phyloP scores from a whole-genome alignment of 1,140 invertebrate genomes.

The Doryteuthis pealeii region DNA sequence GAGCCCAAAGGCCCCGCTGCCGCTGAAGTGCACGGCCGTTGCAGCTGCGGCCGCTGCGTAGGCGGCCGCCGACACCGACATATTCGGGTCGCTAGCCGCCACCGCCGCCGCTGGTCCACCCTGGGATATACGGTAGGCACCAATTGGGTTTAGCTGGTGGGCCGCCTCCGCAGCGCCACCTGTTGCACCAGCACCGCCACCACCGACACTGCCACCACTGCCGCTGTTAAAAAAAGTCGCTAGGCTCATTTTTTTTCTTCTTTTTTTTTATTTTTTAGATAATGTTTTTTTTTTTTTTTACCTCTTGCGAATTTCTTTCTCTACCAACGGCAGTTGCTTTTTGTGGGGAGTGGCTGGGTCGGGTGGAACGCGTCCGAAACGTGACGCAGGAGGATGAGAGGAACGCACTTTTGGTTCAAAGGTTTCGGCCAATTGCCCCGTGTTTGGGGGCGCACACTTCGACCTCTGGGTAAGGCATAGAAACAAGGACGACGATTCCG shows the following conservation, averaged over 20 bases:
- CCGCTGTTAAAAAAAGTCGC: not conserved
- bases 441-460: too few relatives aligned
- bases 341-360: not conserved
- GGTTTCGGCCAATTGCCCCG: too few relatives aligned
- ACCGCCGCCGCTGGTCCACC: not conserved
- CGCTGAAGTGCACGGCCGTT: not conserved
- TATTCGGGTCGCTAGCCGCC: not conserved
- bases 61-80: not conserved
- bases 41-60: not conserved
- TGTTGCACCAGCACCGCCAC: not conserved
- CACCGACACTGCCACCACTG: not conserved
- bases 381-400: not conserved
- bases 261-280: not conserved
- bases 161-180: not conserved
- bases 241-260: not conserved
- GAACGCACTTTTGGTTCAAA: too few relatives aligned
- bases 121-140: not conserved
- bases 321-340: not conserved
- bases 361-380: not conserved
- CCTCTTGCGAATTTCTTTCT: not conserved
- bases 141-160: not conserved
- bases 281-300: not conserved
- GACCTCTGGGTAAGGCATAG: too few relatives aligned
- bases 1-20: not conserved
- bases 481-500: too few relatives aligned